Conservation (phyloP, 2,797 vertebrate genomes). For the Arnoldichthys spilopterus region DNA sequence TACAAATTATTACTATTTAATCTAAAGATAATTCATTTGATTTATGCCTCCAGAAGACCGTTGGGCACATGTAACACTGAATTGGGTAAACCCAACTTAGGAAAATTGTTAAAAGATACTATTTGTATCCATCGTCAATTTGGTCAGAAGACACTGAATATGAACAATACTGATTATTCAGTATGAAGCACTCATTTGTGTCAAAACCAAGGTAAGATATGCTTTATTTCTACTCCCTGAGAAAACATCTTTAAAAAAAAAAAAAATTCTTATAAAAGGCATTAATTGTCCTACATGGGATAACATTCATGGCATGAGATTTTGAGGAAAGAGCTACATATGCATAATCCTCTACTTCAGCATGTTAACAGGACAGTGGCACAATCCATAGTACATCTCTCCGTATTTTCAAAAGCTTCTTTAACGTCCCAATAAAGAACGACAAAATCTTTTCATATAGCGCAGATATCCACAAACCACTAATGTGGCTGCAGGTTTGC, state of each 20-base stretch:
- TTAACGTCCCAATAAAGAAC: too few species aligned
- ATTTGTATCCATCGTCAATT: neutral
- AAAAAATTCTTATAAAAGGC: constrained; percentile 38
- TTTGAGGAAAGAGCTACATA: neutral
- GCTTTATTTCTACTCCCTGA: neutral
- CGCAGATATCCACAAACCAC: too few species aligned
- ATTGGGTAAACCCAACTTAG: neutral
- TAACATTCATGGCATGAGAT: neutral
- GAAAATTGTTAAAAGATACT: neutral
- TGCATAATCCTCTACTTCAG: too few species aligned
- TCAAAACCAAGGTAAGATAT: neutral
- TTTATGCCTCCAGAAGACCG: too few species aligned
- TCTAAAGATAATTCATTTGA: neutral
- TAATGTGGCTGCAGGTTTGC: too few species aligned
- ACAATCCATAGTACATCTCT: neutral
- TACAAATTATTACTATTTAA: neutral
- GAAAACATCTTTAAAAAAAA: constrained; percentile 26
- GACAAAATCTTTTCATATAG: too few species aligned
- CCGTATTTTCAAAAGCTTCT: too few species aligned
- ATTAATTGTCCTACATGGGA: neutral
- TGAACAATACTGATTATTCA: neutral
- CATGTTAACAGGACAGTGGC: neutral
- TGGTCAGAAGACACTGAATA: too few species aligned
- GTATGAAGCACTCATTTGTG: neutral
- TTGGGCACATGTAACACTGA: neutral